Evolutionary conservation across 53 echinoderm and acorn worm genomes (phyloP).

Genomic region (Patiria pectinifera): DNA sequence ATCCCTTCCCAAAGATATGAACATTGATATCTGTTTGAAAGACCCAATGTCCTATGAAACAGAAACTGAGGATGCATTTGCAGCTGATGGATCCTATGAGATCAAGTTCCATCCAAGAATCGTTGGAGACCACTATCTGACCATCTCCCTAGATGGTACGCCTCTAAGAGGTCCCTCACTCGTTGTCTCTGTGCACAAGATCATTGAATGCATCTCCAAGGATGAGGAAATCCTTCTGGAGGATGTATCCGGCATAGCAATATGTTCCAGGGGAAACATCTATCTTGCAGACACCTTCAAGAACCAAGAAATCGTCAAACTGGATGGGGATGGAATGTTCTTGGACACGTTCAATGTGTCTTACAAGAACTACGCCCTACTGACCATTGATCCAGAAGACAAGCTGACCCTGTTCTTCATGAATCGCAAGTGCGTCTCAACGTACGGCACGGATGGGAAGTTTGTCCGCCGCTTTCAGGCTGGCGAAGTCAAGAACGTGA

Average conservation of each 20-base stretch:
- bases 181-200: conserved; percentile 69
- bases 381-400: conserved; percentile 72
- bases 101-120: conserved; percentile 72
- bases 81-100: conserved; percentile 63
- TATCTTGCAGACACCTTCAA: conserved; percentile 82
- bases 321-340: conserved; percentile 72
- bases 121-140: conserved; percentile 75
- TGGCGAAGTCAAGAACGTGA: conserved; percentile 69
- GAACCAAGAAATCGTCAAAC: conserved; percentile 75
- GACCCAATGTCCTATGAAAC: conserved; percentile 66
- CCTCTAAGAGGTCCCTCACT: conserved; percentile 59
- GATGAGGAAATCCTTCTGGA: conserved; percentile 72
- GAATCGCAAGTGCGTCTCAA: conserved; percentile 70
- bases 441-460: conserved; percentile 70
- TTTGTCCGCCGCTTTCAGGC: conserved; percentile 72
- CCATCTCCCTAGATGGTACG: conserved; percentile 62
- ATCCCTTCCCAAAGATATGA: conserved; percentile 64
- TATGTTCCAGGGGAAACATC: conserved; percentile 79
- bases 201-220: conserved; percentile 62
- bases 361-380: conserved; percentile 76
- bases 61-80: conserved; percentile 58
- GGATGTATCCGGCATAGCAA: conserved; percentile 73
- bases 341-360: conserved; percentile 70
- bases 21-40: conserved; percentile 66
- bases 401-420: conserved; percentile 76